Evolutionary conservation across 2,888 invertebrate genomes (phyloP), one percentile per base, ranked within the genome.

Genomic region (Cybosia mesomella): DNA sequence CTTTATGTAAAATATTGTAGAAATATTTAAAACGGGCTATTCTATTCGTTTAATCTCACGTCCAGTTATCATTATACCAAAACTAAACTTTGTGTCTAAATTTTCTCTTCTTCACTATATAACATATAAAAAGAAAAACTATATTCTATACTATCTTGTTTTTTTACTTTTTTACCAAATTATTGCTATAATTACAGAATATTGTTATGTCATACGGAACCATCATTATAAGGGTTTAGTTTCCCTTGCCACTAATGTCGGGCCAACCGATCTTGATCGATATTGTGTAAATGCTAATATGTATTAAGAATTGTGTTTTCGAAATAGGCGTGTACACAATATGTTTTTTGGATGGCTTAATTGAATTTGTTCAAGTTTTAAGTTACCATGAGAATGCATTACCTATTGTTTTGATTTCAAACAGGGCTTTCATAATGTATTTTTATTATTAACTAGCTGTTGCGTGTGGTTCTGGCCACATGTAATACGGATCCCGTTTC

Each of bases 201-300:
- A 7, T 43, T 43, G 49, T 49, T 9, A 34, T 34, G 1, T 34
- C 49, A 0, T 63, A 63, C 32, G 32, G 61, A 66, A 66, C 66
- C n/a, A 39, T 43, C 18, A 18, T 39, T 8, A 0, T 24, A 18
- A 22, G 8, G 9, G 9, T 49, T 43, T 18, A 59, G 39, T 10
- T 18, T 32, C 18, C 22, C 3, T 58, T 15, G 22, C 28, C 28
- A 28, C n/a, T 49, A 1, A 49, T 13, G 49, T 61, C 7, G 28
- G 49, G 28, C 11, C 24, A 28, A 58, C 9, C 15, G 15, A 67
- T 53, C 28, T 60, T 62, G 49, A 67, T 61, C 22, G 49, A 63
- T 58, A 53, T 63, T 39, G 34, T 63, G 67, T 62, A 67, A 36
- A 34, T 67, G 62, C 62, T 49, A 55, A 67, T 57, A 67, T n/a